Base-by-base conservation (phyloP, 2,797 vertebrate species). In the Crypturellus tataupa region DNA sequence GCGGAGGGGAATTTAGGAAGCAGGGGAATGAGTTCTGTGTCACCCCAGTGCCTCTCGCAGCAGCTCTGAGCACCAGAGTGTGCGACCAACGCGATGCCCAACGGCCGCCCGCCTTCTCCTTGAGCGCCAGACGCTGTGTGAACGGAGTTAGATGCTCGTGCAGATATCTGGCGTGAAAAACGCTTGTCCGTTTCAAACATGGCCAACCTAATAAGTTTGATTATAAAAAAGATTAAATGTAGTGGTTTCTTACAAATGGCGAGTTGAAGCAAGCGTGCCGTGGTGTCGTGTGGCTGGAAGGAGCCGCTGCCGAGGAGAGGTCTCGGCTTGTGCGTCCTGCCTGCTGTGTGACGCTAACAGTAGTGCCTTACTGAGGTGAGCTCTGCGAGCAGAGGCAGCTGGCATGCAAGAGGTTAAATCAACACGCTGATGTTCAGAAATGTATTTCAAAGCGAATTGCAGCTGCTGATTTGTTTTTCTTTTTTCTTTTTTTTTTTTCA, bases 371-470 rank as follows among this genome's bases (percentile, higher is more conserved):
- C 72, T 25, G 5, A 63, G 85, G 35, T 44, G 16, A 3, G 23
- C 58, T 72, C 33, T 59, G 86, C 81, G 75, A 72, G 53, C 35
- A 14, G 51, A 75, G 67, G 75, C 42, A 31, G 20, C 15, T 21
- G 73, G 79, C 56, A 24, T 62, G 46, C 73, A 85, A 69, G 82
- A 65, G 72, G 42, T 79, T 81, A 75, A 40, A 72, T 53, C 47
- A 64, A 83, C 72, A 56, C 33, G 65, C 62, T 64, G 82, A 80
- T 81, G 79, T 87, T 65, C 65, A 53, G 59, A 80, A 89, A 76
- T 55, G 12, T n/a, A n/a, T 91, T 96, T 95, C 82, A 91, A 65
- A 85, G 90, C 73, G 91, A 91, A 82, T 87, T 85, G 67, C 60
- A 78, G 87, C 68, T 4, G 81, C 59, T 63, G 21, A 55, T 59